Evolutionary conservation across 2,797 vertebrate species (phyloP).

Genomic region (Peromyscus attwateri): DNA sequence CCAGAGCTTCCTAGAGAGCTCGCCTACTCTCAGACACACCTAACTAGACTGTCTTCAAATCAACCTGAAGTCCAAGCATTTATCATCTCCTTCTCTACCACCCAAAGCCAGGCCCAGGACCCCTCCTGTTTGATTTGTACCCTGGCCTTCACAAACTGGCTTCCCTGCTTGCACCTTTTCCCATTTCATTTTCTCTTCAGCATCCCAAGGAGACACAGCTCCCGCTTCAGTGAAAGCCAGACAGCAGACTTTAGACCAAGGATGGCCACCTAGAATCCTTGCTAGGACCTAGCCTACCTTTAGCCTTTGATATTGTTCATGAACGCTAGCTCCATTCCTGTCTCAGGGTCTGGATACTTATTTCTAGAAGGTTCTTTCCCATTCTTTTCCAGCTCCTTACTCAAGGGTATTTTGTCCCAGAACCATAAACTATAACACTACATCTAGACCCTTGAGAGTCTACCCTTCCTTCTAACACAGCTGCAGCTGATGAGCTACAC

Average conservation of each 20-base stretch:
- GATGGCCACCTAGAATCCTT: neutral
- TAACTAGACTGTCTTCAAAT: neutral
- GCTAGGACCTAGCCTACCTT: fast-evolving
- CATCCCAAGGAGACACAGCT: neutral
- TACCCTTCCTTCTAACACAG: neutral
- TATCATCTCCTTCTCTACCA: neutral
- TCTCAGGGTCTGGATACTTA: neutral
- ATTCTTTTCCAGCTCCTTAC: neutral
- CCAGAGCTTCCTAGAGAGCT: neutral
- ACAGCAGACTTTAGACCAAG: neutral
- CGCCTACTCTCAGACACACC: neutral
- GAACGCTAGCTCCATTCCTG: neutral
- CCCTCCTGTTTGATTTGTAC: neutral
- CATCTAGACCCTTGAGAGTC: neutral
- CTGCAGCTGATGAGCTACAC: neutral
- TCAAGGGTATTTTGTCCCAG: neutral
- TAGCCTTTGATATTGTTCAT: neutral
- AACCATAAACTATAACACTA: neutral
- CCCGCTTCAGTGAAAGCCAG: neutral
- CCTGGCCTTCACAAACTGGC: neutral
- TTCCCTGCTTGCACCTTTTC: neutral
- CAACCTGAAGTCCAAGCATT: neutral
- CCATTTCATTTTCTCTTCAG: neutral
- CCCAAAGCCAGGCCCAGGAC: neutral
- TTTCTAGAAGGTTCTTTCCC: neutral